These are phyloP conservation scores for Opisthocomus hoazin DNA, from an alignment of 2,113 vertebrate species.

Conservation along the genomic window DNA sequence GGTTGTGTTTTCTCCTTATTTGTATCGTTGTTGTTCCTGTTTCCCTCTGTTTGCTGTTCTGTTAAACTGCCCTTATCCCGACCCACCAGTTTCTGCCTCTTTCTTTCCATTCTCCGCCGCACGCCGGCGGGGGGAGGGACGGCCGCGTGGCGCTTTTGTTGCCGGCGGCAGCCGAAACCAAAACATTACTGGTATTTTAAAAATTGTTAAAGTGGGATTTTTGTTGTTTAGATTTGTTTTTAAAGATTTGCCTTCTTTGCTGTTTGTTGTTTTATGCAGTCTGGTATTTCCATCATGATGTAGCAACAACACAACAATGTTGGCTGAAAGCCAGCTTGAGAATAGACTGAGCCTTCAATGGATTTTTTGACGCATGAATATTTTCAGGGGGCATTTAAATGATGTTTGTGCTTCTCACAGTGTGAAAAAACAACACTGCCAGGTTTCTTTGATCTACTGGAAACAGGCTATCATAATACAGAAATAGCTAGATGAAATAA, in stretches of 20 bases:
- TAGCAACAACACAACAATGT: slow-evolving; percentile 55
- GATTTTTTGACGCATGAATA: slow-evolving; percentile 42
- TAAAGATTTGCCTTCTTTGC: not conserved
- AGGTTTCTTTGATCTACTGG: slow-evolving; percentile 63
- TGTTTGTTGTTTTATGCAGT: not conserved
- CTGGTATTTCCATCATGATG: slow-evolving; percentile 46
- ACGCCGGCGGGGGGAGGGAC: no score
- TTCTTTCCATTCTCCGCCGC: no score
- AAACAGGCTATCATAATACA: slow-evolving; percentile 54
- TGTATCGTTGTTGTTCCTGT: no score
- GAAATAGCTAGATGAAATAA: slow-evolving; percentile 51
- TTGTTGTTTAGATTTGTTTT: not conserved
- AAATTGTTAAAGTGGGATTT: accelerated
- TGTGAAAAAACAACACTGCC: slow-evolving; percentile 34
- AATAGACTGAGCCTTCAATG: not conserved
- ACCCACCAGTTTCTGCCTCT: no score
- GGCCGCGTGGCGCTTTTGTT: no score
- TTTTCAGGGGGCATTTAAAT: slow-evolving; percentile 64
- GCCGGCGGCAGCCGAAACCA: no score
- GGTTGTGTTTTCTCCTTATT: no score
- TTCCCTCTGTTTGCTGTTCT: no score
- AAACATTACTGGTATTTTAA: not conserved
- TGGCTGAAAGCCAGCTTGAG: slow-evolving; percentile 38
- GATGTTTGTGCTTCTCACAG: slow-evolving; percentile 54
- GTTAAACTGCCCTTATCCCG: no score